Percentiles rank a stretch among this genome's conserved stretches.
phyloP scores from a whole-genome alignment of 2,797 vertebrate species.

The Notamacropus eugenii region DNA sequence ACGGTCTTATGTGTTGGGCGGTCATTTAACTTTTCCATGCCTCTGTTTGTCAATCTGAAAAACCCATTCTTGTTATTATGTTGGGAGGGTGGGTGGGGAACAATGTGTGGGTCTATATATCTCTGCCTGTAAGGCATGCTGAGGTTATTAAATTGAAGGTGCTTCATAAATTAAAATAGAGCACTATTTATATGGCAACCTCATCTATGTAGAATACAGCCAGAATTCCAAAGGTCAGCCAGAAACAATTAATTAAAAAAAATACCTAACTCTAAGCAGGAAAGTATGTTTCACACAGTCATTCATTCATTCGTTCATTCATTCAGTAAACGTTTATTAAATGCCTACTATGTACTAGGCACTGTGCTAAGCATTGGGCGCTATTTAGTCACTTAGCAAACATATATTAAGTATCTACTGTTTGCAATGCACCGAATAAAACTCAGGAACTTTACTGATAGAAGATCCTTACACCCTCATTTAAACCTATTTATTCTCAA shows the following conservation, averaged over 20 bases:
- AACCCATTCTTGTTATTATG: not conserved
- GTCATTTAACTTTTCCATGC: not conserved
- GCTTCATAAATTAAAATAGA: constrained; percentile 15
- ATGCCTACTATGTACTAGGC: not conserved
- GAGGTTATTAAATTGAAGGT: constrained; percentile 21
- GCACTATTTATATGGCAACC: constrained; percentile 19
- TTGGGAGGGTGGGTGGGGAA: not conserved
- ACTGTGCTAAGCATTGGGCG: not conserved
- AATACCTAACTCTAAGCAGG: not conserved
- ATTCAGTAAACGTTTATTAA: not conserved
- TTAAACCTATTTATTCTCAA: not conserved
- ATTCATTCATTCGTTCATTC: not conserved
- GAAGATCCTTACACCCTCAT: not conserved
- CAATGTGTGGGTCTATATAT: not conserved
- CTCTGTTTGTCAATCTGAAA: not conserved
- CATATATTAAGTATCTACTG: not conserved
- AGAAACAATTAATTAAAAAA: not conserved
- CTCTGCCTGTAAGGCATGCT: constrained; percentile 16
- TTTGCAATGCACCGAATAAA: not conserved
- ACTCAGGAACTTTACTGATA: not conserved
- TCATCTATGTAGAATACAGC: constrained; percentile 4
- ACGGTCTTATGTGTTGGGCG: not conserved
- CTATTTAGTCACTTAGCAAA: not conserved
- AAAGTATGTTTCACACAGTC: not conserved
- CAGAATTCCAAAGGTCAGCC: not conserved